Conservation (phyloP, 2,888 invertebrate species). For the Entomobrya proxima region DNA sequence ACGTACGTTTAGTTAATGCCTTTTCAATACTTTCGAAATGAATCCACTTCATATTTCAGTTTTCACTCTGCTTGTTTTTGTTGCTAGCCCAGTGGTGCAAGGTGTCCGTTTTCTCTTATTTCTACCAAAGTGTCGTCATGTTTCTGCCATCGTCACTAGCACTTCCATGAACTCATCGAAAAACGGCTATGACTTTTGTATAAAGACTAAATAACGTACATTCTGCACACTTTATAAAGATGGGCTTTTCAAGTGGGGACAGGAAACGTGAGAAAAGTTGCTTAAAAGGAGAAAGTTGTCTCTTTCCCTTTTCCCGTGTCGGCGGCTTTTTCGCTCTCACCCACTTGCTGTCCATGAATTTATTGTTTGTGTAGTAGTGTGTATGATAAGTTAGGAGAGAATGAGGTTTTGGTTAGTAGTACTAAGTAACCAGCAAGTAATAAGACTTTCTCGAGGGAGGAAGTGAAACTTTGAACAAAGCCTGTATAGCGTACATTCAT, state of each 20-base stretch:
- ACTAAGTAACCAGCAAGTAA: constrained; percentile 52
- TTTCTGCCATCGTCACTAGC: background rate
- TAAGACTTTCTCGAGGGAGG: constrained; percentile 64
- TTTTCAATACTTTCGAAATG: background rate
- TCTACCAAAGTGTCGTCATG: background rate
- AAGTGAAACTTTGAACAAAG: constrained; percentile 63
- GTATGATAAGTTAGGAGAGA: constrained; percentile 60
- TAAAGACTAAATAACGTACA: background rate
- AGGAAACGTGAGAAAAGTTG: constrained; percentile 68
- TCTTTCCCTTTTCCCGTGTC: constrained; percentile 41
- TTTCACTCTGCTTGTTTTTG: background rate
- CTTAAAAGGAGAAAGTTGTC: constrained; percentile 64
- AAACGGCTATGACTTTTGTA: background rate
- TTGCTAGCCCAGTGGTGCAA: background rate
- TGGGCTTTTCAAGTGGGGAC: constrained; percentile 64
- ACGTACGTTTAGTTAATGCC: background rate
- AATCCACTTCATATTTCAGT: constrained; percentile 25
- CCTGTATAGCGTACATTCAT: background rate
- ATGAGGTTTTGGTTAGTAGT: constrained; percentile 63
- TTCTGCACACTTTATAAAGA: constrained; percentile 26
- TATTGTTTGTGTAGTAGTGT: constrained; percentile 63
- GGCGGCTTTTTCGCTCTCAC: constrained; percentile 24
- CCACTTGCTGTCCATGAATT: constrained; percentile 27
- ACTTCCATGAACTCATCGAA: background rate
- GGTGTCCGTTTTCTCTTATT: background rate